Evolutionary conservation across 2,888 invertebrate genomes (phyloP).

Genomic region (Heliconius charithonia): DNA sequence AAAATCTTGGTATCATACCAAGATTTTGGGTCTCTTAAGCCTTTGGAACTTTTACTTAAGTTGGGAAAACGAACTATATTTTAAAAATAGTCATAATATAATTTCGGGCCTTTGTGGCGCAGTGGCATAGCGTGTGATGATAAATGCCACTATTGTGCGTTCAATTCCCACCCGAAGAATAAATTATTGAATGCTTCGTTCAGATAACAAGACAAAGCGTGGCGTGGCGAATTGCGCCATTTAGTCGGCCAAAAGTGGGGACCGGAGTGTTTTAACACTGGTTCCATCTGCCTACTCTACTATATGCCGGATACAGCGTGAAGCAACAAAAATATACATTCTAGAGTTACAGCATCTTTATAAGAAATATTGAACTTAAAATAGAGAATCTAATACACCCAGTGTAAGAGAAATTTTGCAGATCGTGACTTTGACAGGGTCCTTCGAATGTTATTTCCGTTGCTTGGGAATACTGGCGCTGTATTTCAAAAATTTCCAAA

Average conservation of each 20-base stretch:
- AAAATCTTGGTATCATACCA: too few species aligned
- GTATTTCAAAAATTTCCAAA: conserved; percentile 1
- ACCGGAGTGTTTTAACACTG: background rate
- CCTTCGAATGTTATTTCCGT: conserved; percentile 1
- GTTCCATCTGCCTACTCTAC: background rate
- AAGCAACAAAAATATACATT: background rate
- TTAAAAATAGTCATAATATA: background rate
- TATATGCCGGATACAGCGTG: background rate
- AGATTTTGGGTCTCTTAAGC: too few species aligned
- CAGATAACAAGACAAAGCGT: too few species aligned
- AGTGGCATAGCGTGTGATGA: too few species aligned
- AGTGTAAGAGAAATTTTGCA: background rate
- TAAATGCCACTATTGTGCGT: too few species aligned
- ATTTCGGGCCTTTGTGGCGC: too few species aligned
- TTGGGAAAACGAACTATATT: background rate
- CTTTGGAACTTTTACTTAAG: too few species aligned
- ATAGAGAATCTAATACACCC: background rate
- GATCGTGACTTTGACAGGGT: conserved; percentile 12
- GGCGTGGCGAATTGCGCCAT: too few species aligned
- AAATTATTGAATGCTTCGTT: too few species aligned
- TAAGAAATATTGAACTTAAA: background rate
- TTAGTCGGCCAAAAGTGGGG: too few species aligned
- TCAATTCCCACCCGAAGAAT: too few species aligned
- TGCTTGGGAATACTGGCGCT: background rate
- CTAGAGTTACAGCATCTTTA: background rate